phyloP scores from a whole-genome alignment of 2,888 invertebrate genomes.

The Seira ritae region DNA sequence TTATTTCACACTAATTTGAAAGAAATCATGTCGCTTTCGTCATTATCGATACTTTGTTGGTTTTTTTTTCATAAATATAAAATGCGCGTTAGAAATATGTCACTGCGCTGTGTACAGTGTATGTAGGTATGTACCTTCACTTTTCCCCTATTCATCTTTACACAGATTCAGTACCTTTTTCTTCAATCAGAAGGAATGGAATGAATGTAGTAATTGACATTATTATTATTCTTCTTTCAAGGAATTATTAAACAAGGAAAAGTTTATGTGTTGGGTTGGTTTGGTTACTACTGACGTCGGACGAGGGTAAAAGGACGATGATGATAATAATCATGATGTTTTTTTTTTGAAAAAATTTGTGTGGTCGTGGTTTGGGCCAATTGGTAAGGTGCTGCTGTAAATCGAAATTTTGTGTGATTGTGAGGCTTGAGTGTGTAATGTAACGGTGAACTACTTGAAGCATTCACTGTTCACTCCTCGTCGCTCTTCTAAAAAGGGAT shows the following conservation, averaged over 20 bases:
- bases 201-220: neutral
- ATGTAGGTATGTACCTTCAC: too few relatives aligned
- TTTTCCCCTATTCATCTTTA: too few relatives aligned
- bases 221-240: neutral
- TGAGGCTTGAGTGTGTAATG: too few relatives aligned
- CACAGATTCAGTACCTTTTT: too few relatives aligned
- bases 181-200: too few relatives aligned
- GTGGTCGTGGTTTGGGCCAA: too few relatives aligned
- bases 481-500: conserved; percentile 4
- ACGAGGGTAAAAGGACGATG: too few relatives aligned
- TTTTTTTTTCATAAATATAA: too few relatives aligned
- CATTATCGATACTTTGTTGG: too few relatives aligned
- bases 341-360: conserved; percentile 3
- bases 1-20: conserved; percentile 53
- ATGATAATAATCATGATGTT: neutral
- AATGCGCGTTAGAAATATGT: too few relatives aligned
- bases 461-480: conserved; percentile 26
- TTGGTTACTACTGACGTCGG: too few relatives aligned
- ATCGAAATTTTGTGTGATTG: conserved; percentile 10
- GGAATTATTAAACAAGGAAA: neutral
- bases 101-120: too few relatives aligned
- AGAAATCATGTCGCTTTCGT: conserved; percentile 44
- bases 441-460: conserved; percentile 26
- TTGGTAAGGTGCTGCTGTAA: conserved; percentile 11
- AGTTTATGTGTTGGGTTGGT: neutral